Percentiles rank a stretch among this genome's conserved stretches.
phyloP scores from a whole-genome alignment of 2,888 invertebrate species.

The Platycnemis pennipes region DNA sequence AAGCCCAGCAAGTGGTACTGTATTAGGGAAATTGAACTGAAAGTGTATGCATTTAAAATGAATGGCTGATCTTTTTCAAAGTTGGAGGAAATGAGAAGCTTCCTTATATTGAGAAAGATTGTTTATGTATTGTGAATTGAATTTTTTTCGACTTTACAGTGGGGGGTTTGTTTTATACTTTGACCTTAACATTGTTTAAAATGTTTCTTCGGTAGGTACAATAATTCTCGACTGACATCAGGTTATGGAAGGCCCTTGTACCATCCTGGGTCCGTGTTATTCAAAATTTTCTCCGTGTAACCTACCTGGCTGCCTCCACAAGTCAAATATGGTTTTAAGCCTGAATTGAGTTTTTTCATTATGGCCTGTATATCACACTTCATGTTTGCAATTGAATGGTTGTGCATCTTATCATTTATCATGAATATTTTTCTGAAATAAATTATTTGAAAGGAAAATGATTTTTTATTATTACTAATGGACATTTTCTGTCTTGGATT shows the following conservation, averaged over 20 bases:
- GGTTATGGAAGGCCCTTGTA: neutral
- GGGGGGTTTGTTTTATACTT: constrained; percentile 40
- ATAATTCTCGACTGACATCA: neutral
- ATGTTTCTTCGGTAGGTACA: neutral
- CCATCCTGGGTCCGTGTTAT: constrained; percentile 40
- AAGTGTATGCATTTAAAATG: constrained; percentile 44
- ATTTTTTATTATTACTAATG: no score
- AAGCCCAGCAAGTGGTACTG: constrained; percentile 36
- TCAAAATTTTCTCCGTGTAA: neutral
- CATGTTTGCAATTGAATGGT: constrained; percentile 37
- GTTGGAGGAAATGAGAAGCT: constrained; percentile 21
- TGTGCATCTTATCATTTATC: constrained; percentile 53
- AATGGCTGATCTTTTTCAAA: constrained; percentile 10
- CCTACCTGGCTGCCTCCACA: constrained; percentile 4
- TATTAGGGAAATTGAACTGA: constrained; percentile 40
- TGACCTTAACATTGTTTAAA: neutral
- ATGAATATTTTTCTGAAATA: constrained; percentile 49
- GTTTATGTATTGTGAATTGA: constrained; percentile 36
- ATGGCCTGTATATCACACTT: neutral
- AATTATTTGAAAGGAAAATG: constrained; percentile 44
- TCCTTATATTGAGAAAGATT: constrained; percentile 11
- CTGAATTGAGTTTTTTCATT: neutral
- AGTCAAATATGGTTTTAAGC: constrained; percentile 19
- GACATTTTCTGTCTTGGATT: no score
- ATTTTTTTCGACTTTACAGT: constrained; percentile 33